Evolutionary conservation across 1,140 invertebrate genomes (phyloP).

Genomic region (Drosophila prosaltans): DNA sequence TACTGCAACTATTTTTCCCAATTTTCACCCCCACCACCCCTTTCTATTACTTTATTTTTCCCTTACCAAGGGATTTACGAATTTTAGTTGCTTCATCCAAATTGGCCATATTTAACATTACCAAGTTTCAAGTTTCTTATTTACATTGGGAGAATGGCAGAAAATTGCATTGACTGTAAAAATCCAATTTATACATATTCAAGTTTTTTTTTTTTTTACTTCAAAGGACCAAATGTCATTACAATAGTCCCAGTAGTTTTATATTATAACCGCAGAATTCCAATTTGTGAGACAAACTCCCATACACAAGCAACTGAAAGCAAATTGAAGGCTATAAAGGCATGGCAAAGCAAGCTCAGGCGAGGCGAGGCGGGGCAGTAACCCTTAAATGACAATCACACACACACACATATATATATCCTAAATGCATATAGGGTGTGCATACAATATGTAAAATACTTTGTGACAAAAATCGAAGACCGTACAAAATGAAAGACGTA

Average conservation of each 20-base stretch:
- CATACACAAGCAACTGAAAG: not conserved
- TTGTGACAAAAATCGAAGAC: slow-evolving; percentile 39
- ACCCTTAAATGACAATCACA: not conserved
- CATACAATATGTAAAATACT: slow-evolving; percentile 36
- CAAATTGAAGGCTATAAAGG: slow-evolving; percentile 10
- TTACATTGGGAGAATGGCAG: not conserved
- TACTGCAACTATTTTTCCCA: slow-evolving; percentile 6
- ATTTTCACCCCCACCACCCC: not conserved
- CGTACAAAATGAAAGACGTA: not conserved
- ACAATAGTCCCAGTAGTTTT: slow-evolving; percentile 44
- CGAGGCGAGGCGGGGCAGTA: not conserved
- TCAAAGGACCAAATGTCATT: slow-evolving; percentile 33
- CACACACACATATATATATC: not conserved
- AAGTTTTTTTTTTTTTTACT: not conserved
- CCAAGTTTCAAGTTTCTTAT: slow-evolving; percentile 2
- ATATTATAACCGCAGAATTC: slow-evolving; percentile 49
- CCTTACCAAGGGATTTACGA: slow-evolving; percentile 6
- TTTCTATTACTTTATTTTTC: not conserved
- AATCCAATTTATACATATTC: slow-evolving; percentile 9
- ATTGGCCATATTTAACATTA: slow-evolving; percentile 5
- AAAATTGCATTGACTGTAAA: slow-evolving; percentile 17
- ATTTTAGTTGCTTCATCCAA: slow-evolving; percentile 4
- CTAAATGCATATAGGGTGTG: not conserved
- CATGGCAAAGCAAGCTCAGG: not conserved
- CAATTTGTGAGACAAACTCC: slow-evolving; percentile 31